Conservation (phyloP, 23 tunicate species). For the Ciona savignyi region DNA sequence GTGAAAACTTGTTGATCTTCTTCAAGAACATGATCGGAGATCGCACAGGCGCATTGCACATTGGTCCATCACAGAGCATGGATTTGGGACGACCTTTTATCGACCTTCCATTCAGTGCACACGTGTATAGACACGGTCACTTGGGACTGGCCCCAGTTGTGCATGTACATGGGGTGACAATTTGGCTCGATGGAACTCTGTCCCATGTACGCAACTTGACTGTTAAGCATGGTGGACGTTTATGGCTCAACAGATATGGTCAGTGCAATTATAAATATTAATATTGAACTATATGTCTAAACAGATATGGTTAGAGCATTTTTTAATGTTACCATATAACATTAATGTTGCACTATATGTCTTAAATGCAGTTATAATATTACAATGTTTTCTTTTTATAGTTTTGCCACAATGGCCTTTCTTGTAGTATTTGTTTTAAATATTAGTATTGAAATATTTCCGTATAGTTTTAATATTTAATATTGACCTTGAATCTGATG, state of each 20-base stretch:
- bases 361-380: too few relatives aligned
- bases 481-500: too few relatives aligned
- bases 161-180: conserved; percentile 18
- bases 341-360: too few relatives aligned
- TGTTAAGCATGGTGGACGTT: conserved; percentile 13
- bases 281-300: too few relatives aligned
- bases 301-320: conserved; percentile 4
- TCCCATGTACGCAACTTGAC: conserved; percentile 21
- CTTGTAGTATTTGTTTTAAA: too few relatives aligned
- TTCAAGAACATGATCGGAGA: conserved; percentile 19
- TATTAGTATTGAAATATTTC: too few relatives aligned
- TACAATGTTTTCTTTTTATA: too few relatives aligned
- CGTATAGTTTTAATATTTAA: too few relatives aligned
- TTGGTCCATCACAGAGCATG: conserved; percentile 21
- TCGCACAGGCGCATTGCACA: conserved; percentile 17
- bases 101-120: conserved; percentile 26
- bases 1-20: too few relatives aligned
- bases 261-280: neutral
- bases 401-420: too few relatives aligned
- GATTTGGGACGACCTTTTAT: conserved; percentile 23
- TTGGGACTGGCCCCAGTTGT: conserved; percentile 19
- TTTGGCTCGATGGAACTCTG: conserved; percentile 22
- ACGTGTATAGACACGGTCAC: conserved; percentile 17
- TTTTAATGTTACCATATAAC: too few relatives aligned
- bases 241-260: conserved; percentile 27